Conservation (phyloP, 1,140 invertebrate genomes). For the Caenorhabditis latens region DNA sequence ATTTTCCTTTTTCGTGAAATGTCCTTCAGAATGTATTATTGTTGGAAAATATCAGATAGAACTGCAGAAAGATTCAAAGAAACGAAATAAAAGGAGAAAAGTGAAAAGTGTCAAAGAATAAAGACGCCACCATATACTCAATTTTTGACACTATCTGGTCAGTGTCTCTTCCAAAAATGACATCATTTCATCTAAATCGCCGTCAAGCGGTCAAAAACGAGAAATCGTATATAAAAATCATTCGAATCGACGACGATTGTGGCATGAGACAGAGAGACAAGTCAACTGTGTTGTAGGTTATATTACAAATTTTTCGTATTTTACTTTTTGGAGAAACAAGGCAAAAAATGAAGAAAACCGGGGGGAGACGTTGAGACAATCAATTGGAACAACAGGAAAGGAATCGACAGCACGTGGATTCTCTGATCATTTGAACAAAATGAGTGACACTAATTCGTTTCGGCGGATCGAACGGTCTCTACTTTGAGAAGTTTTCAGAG, state of each 20-base stretch:
- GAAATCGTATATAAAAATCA: slow-evolving; percentile 51
- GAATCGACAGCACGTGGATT: too few relatives aligned
- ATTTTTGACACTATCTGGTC: slow-evolving; percentile 50
- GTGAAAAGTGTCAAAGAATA: slow-evolving; percentile 41
- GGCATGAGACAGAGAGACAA: not conserved
- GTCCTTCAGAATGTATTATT: slow-evolving; percentile 22
- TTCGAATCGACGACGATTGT: not conserved
- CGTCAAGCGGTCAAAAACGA: slow-evolving; percentile 53
- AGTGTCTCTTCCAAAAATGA: not conserved
- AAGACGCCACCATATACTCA: not conserved
- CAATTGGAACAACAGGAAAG: too few relatives aligned
- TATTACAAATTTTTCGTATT: slow-evolving; percentile 30
- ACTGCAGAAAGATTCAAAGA: not conserved
- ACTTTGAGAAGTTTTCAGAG: too few relatives aligned
- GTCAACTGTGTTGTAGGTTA: not conserved
- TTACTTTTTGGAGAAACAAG: not conserved
- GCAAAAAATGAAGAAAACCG: not conserved
- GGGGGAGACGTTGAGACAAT: not conserved
- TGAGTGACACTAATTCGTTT: too few relatives aligned
- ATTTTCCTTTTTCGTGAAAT: not conserved
- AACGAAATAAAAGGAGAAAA: not conserved
- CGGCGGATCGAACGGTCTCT: too few relatives aligned
- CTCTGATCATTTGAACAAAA: too few relatives aligned
- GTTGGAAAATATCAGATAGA: not conserved
- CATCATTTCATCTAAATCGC: slow-evolving; percentile 7